phyloP scores from a whole-genome alignment of 2,888 invertebrate species.

The Loripinus fragilis region DNA sequence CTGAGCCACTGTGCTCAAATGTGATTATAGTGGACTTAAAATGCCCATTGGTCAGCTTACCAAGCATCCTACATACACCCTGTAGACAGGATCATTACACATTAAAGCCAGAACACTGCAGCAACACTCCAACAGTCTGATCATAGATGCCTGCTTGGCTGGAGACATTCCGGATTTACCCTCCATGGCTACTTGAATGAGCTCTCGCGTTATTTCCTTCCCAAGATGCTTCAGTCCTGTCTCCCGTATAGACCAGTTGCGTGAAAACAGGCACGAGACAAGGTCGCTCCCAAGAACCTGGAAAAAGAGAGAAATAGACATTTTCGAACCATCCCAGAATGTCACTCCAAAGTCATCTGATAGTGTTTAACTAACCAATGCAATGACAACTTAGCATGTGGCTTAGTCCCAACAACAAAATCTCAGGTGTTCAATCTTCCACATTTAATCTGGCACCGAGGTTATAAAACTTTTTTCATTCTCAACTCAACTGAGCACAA shows the following conservation, averaged over 20 bases:
- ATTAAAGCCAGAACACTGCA: slow-evolving; percentile 82
- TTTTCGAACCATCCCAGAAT: no score
- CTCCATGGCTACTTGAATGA: slow-evolving; percentile 76
- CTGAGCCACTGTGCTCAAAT: no score
- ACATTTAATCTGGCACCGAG: no score
- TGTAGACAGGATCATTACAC: slow-evolving; percentile 84
- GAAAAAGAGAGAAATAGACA: slow-evolving; percentile 8
- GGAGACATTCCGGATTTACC: slow-evolving; percentile 72
- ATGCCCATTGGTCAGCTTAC: no score
- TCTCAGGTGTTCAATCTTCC: no score
- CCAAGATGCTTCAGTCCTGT: slow-evolving; percentile 80
- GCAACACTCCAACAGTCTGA: slow-evolving; percentile 80
- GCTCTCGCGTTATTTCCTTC: slow-evolving; percentile 75
- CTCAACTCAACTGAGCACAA: no score
- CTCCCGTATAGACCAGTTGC: slow-evolving; percentile 83
- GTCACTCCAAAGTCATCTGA: no score
- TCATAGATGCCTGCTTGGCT: slow-evolving; percentile 69
- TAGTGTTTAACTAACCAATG: no score
- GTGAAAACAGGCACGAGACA: slow-evolving; percentile 82
- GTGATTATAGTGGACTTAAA: no score
- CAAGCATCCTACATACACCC: slow-evolving; percentile 84
- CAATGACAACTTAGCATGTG: no score
- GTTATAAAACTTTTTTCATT: no score
- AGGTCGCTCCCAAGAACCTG: slow-evolving; percentile 83
- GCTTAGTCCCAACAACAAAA: no score